Evolutionary conservation across 1,140 invertebrate species (phyloP).

Genomic region (Elysia chlorotica): DNA sequence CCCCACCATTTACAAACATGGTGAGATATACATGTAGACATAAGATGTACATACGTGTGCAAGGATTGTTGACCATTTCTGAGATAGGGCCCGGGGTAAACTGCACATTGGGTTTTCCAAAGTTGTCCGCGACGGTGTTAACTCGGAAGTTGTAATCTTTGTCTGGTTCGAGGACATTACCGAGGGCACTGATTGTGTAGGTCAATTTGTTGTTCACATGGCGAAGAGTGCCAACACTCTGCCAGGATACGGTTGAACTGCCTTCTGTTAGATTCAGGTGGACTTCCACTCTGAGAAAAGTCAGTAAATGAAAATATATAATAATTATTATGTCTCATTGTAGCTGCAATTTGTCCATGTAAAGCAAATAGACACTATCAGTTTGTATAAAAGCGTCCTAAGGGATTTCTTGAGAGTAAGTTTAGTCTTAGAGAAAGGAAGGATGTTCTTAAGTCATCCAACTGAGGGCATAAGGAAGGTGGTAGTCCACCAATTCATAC

Average conservation of each 20-base stretch:
- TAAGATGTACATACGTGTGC: constrained; percentile 29
- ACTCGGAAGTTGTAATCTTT: constrained; percentile 35
- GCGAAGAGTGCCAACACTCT: background rate
- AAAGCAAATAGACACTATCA: no score
- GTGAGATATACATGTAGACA: no score
- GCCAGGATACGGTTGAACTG: background rate
- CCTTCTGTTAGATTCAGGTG: background rate
- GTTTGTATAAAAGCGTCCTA: no score
- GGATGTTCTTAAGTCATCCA: no score
- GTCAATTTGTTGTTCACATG: background rate
- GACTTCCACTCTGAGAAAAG: background rate
- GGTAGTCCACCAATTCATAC: no score
- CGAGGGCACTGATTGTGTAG: constrained; percentile 2
- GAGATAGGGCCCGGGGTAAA: constrained; percentile 23
- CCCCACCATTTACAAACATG: no score
- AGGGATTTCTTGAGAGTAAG: no score
- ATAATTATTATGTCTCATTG: background rate
- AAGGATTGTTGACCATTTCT: constrained; percentile 14
- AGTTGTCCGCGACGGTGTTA: constrained; percentile 24
- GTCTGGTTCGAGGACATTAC: constrained; percentile 7
- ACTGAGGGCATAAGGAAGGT: no score
- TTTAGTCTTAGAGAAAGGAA: no score
- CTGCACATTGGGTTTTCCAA: constrained; percentile 25
- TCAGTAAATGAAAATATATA: no score
- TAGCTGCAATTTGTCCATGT: no score